Conservation (phyloP, 2,888 invertebrate genomes). For the Eucera pruinosa region DNA sequence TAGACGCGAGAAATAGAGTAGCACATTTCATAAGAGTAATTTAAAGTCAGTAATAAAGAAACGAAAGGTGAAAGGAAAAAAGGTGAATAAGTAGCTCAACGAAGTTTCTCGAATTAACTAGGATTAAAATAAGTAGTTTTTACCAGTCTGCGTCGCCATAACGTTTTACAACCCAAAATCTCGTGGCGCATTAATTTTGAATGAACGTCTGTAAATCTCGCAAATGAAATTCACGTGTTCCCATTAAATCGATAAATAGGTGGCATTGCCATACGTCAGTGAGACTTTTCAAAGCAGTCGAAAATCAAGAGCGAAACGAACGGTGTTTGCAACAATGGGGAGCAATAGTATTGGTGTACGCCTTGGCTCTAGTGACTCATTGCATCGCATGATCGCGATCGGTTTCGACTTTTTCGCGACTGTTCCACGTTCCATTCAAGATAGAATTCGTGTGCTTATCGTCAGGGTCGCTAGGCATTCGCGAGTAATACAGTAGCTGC, state of each 20-base stretch:
- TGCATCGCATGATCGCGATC: not conserved
- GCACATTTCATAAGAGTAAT: too few relatives aligned
- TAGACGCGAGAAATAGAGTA: too few relatives aligned
- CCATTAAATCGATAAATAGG: not conserved
- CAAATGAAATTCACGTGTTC: not conserved
- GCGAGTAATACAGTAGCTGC: too few relatives aligned
- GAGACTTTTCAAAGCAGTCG: not conserved
- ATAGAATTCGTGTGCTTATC: not conserved
- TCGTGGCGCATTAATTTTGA: too few relatives aligned
- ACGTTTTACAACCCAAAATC: too few relatives aligned
- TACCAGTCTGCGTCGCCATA: too few relatives aligned
- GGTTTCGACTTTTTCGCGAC: not conserved
- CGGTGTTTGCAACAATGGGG: not conserved
- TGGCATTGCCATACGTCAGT: not conserved
- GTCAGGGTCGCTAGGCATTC: constrained; percentile 9
- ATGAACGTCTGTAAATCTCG: not conserved
- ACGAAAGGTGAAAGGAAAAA: too few relatives aligned
- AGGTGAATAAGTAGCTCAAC: too few relatives aligned
- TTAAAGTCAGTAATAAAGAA: too few relatives aligned
- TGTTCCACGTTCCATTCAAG: not conserved
- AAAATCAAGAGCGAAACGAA: not conserved
- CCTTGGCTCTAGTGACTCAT: not conserved
- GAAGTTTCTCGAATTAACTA: too few relatives aligned
- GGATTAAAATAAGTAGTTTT: too few relatives aligned
- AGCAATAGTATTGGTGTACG: too few relatives aligned